These are phyloP conservation scores for Idris sp. DNA, from an alignment of 1,140 invertebrate genomes.

Conservation along the genomic window DNA sequence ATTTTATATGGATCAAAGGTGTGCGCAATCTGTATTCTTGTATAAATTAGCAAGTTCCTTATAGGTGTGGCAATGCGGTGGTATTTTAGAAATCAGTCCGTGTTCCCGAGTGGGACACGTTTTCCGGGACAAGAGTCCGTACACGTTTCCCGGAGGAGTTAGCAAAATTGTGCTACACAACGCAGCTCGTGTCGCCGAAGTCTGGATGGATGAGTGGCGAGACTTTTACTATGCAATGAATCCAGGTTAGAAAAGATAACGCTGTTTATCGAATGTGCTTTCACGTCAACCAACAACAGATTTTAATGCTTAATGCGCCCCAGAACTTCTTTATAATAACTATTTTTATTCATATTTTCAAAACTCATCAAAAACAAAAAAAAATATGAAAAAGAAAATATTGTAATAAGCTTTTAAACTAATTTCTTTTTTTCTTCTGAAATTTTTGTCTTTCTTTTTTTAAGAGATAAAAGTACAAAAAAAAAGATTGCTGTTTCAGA, in stretches of 20 bases:
- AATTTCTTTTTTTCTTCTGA: too few species aligned
- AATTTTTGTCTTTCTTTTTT: too few species aligned
- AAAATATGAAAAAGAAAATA: too few species aligned
- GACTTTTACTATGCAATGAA: constrained; percentile 99
- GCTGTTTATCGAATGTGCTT: constrained; percentile 63
- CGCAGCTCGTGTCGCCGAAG: constrained; percentile 96
- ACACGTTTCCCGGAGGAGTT: constrained; percentile 99
- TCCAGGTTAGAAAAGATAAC: constrained; percentile 92
- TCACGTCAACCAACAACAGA: constrained; percentile 52
- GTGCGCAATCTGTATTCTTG: constrained; percentile 41
- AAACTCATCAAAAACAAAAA: too few species aligned
- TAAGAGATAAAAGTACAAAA: too few species aligned
- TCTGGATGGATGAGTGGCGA: constrained; percentile 99
- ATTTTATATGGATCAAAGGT: constrained; percentile 53
- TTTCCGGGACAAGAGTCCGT: constrained; percentile 99
- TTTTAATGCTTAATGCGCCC: constrained; percentile 53
- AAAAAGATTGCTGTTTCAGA: background rate
- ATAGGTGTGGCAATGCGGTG: constrained; percentile 99
- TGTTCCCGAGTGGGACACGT: constrained; percentile 98
- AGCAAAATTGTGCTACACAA: constrained; percentile 98
- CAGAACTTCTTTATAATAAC: too few species aligned
- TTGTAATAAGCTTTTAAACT: too few species aligned
- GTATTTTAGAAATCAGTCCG: constrained; percentile 95
- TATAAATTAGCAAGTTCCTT: constrained; percentile 73
- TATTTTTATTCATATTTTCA: too few species aligned